Percentiles rank a stretch among this genome's conserved stretches.
Conservation (phyloP, 2,888 invertebrate species). For the Monoplex corrugatus region DNA sequence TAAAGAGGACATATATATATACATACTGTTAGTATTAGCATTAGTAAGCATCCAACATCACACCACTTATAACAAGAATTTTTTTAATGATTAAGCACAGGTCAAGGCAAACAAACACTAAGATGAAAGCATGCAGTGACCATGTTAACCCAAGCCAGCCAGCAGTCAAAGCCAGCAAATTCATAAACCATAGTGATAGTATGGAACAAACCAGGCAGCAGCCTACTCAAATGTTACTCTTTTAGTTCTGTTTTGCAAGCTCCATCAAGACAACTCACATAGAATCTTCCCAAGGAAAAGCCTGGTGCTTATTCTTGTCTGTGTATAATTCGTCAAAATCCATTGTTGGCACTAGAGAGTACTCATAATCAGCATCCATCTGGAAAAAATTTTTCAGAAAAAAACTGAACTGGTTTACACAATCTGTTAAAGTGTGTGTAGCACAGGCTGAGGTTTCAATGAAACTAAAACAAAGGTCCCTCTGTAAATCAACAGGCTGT, state of each 20-base stretch:
- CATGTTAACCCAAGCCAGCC: background rate
- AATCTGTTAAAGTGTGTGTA: background rate
- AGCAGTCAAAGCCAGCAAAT: background rate
- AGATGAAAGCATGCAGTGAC: too few species aligned
- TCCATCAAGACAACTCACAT: conserved; percentile 61
- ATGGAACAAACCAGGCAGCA: conserved; percentile 16
- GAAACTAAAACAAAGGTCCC: background rate
- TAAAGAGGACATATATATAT: too few species aligned
- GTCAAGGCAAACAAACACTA: too few species aligned
- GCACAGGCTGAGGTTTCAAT: too few species aligned
- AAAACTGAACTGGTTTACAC: conserved; percentile 20
- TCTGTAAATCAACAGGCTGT: conserved; percentile 20
- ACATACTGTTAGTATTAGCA: too few species aligned
- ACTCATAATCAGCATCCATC: conserved; percentile 62
- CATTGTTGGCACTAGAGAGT: conserved; percentile 66
- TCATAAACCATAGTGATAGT: background rate
- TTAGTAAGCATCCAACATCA: too few species aligned
- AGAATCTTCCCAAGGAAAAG: conserved; percentile 71
- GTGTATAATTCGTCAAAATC: conserved; percentile 71
- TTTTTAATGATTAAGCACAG: too few species aligned
- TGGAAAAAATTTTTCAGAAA: conserved; percentile 20
- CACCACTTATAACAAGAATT: too few species aligned
- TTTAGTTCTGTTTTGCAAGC: background rate
- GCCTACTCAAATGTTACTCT: background rate
- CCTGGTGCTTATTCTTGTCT: conserved; percentile 68